Evolutionary conservation across 2,888 invertebrate genomes (phyloP).

Genomic region (Barypeithes pellucidus): DNA sequence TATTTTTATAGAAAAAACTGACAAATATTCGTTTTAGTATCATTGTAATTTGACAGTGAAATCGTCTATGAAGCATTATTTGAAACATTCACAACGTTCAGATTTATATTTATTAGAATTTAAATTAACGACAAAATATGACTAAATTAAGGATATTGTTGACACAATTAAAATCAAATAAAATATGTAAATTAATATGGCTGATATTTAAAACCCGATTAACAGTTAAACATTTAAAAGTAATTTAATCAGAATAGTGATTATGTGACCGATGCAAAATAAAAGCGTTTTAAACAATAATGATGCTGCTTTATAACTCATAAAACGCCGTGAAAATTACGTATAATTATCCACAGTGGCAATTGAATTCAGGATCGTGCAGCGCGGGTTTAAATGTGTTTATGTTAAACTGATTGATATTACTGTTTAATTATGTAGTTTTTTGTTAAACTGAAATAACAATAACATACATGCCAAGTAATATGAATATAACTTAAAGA

Average conservation of each 20-base stretch:
- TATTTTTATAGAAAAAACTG: too few relatives aligned
- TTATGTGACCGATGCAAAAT: conserved; percentile 43
- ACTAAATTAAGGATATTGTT: neutral
- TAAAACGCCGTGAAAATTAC: conserved; percentile 46
- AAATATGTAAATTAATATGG: conserved; percentile 25
- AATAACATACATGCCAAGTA: neutral
- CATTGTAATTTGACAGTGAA: too few relatives aligned
- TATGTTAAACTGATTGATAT: conserved; percentile 21
- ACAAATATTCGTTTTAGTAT: too few relatives aligned
- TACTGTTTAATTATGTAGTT: conserved; percentile 23
- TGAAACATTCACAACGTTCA: neutral
- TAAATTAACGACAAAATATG: neutral
- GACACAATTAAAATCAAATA: conserved; percentile 25
- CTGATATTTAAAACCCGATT: conserved; percentile 31
- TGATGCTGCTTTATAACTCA: conserved; percentile 48
- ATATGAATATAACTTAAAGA: too few relatives aligned
- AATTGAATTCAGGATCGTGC: conserved; percentile 43
- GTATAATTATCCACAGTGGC: conserved; percentile 45
- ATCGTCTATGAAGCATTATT: neutral
- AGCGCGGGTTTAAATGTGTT: conserved; percentile 10
- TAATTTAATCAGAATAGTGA: conserved; percentile 40
- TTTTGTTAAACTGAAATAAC: neutral
- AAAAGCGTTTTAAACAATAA: conserved; percentile 44
- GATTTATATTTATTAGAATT: neutral
- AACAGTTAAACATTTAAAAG: conserved; percentile 32